phyloP scores from a whole-genome alignment of 2,113 vertebrate genomes.

The Poicephalus gulielmi region DNA sequence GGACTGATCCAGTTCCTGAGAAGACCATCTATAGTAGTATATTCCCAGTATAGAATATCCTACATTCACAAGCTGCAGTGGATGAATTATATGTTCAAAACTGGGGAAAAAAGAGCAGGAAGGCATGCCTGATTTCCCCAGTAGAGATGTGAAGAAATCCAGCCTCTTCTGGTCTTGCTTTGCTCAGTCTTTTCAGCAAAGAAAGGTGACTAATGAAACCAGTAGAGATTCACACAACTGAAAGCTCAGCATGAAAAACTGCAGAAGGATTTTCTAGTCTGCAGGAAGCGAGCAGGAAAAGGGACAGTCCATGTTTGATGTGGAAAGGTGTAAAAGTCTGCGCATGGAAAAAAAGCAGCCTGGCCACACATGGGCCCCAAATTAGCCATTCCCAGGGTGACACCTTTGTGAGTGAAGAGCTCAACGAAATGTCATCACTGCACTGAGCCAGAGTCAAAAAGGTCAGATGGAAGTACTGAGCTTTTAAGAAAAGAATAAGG shows the following conservation, averaged over 20 bases:
- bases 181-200: neutral
- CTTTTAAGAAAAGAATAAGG: neutral
- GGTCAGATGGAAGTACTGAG: neutral
- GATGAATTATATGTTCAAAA: neutral
- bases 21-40: neutral
- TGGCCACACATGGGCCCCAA: neutral
- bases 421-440: neutral
- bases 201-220: neutral
- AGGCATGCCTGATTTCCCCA: neutral
- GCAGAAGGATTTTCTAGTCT: neutral
- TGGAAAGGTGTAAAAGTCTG: neutral
- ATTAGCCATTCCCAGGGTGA: neutral
- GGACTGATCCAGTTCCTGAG: neutral
- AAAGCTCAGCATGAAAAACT: neutral
- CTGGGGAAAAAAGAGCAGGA: neutral
- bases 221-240: neutral
- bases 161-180: neutral
- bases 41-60: neutral
- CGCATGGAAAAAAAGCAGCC: neutral
- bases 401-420: neutral
- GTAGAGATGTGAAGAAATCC: neutral
- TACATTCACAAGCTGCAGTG: neutral
- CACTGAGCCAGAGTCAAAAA: neutral
- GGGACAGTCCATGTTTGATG: fast-evolving
- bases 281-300: neutral